Conservation (phyloP, 2,113 vertebrate genomes). For the Crocuta crocuta region DNA sequence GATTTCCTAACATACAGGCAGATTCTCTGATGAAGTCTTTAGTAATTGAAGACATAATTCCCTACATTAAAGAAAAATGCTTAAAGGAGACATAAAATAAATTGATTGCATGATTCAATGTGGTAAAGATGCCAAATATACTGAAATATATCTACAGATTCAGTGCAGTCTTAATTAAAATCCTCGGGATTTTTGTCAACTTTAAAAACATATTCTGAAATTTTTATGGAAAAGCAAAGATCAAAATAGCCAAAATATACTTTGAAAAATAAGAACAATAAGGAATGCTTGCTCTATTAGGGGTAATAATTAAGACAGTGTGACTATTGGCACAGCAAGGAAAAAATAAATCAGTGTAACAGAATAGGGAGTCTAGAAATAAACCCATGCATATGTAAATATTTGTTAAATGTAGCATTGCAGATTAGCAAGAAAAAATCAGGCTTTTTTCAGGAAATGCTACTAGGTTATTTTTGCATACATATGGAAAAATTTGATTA, state of each 20-base stretch:
- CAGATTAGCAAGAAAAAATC: not conserved
- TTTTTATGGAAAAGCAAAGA: not conserved
- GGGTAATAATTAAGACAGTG: not conserved
- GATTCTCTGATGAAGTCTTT: not conserved
- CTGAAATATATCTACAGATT: not conserved
- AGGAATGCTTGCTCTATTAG: not conserved
- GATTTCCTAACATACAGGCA: not conserved
- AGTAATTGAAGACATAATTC: not conserved
- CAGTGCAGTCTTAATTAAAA: not conserved
- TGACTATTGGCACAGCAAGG: not conserved
- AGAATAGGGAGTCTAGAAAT: not conserved
- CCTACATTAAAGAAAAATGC: not conserved
- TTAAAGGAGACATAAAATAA: not conserved
- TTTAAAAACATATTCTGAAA: conserved; percentile 32
- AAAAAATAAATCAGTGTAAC: not conserved
- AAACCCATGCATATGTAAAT: not conserved
- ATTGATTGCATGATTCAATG: not conserved
- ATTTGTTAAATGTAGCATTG: not conserved
- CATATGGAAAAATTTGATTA: not conserved
- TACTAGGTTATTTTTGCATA: not conserved
- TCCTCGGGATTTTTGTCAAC: not conserved
- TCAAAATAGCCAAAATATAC: not conserved
- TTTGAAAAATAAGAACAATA: not conserved
- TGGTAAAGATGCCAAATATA: not conserved
- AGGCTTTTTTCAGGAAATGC: not conserved